Base-by-base conservation (phyloP, 2,888 invertebrate genomes). In the Euplexia lucipara region DNA sequence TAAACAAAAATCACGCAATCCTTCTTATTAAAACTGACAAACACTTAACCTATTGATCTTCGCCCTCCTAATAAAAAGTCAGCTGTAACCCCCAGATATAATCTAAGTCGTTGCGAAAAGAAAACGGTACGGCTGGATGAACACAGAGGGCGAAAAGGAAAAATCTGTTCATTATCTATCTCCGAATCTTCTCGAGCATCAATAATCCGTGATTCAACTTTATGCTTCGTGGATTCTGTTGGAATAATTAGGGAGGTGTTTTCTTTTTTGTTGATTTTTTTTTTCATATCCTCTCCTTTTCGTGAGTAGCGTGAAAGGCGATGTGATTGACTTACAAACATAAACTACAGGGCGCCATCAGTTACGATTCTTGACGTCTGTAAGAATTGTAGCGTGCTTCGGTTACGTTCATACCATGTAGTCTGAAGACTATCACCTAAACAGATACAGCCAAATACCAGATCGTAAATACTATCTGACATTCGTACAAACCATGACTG, bases 181-280 rank as follows among this genome's bases (percentile, higher is more conserved):
- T 41, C 56, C 39, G 35, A 61, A 74, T 74, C 75, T 74, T 63
- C 48, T 39, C 59, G 42, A 59, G 59, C 75, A 78, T 78, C 73
- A 62, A 68, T 75, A 75, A 75, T 59, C 56, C 48, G 42, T 59
- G 68, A 75, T 67, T 77, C 67, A 44, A 78, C 69, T 57, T 72
- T 66, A 64, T 56, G 66, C 52, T 45, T 44, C 52, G 37, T 16
- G 34, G 64, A 58, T 56, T 75, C 49, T 47, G 59, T 69, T 48
- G 16, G 69, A 54, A 74, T 75, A 69, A 74, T 75, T 70, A 61
- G 58, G 49, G 8, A 30, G 45, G 14, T 48, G 47, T 66, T 44
- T 37, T 58, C 39, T 34, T 62, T 54, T 34, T 16, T 32, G 14
- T 14, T 4, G 26, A 58, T 37, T 48, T 39, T 35, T n/a, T 37